Conservation (phyloP, 2,888 invertebrate genomes). For the Adela reaumurella region DNA sequence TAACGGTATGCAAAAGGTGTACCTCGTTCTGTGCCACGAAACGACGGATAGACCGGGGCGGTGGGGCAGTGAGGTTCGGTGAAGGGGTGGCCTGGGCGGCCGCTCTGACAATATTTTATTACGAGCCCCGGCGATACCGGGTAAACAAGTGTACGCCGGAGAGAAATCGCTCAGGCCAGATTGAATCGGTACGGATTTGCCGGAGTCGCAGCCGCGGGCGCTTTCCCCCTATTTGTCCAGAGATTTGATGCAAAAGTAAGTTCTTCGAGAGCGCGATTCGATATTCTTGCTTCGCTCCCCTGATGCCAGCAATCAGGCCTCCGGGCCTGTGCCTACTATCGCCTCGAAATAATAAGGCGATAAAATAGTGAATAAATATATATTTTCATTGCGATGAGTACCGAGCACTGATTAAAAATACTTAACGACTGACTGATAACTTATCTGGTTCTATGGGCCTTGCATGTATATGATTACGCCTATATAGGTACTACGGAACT, state of each 20-base stretch:
- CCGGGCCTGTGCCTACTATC: no score
- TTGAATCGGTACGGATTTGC: not conserved
- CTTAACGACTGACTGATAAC: no score
- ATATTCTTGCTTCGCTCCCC: not conserved
- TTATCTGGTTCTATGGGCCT: no score
- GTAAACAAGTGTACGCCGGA: not conserved
- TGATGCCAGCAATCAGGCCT: not conserved
- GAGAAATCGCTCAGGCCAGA: not conserved
- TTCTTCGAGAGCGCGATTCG: not conserved
- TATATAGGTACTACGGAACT: no score
- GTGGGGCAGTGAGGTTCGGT: not conserved
- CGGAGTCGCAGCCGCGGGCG: not conserved
- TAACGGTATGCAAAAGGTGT: not conserved
- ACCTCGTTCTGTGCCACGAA: not conserved
- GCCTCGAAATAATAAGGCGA: no score
- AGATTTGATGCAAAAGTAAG: not conserved
- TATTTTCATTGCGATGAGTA: no score
- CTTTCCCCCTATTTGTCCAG: not conserved
- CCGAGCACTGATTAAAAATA: no score
- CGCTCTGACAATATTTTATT: not conserved
- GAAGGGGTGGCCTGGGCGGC: not conserved
- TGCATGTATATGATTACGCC: no score
- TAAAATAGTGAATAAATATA: no score
- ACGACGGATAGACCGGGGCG: not conserved
- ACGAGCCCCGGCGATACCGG: not conserved